Percentiles rank a stretch among this genome's conserved stretches.
These are phyloP conservation scores for Iguana delicatissima DNA, from an alignment of 2,797 vertebrate genomes.

Conservation along the genomic window DNA sequence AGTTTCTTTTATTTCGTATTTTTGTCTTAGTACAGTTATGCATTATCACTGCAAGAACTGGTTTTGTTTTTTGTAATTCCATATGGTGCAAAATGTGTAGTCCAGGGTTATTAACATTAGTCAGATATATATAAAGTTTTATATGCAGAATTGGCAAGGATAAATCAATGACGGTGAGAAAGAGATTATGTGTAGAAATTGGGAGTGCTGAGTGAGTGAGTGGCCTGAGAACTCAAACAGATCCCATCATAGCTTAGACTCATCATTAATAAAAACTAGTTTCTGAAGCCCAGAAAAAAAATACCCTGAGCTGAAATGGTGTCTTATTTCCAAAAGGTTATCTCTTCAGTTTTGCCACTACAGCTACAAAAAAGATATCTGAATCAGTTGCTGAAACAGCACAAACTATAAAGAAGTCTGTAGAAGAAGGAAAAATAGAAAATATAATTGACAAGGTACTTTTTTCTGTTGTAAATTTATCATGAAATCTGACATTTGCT, in stretches of 20 bases:
- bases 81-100: not conserved
- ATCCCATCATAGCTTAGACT: not conserved
- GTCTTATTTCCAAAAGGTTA: conserved; percentile 82
- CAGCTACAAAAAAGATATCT: conserved; percentile 93
- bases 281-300: conserved; percentile 3
- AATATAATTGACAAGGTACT: conserved; percentile 94
- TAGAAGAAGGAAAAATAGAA: conserved; percentile 96
- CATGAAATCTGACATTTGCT: conserved; percentile 32
- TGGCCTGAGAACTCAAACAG: not conserved
- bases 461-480: conserved; percentile 29
- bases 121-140: not conserved
- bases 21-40: not conserved
- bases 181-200: not conserved
- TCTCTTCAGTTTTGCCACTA: conserved; percentile 93
- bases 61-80: not conserved
- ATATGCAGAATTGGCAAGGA: not conserved
- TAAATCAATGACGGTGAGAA: not conserved
- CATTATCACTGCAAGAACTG: not conserved
- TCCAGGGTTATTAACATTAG: not conserved
- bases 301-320: conserved; percentile 17
- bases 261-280: not conserved
- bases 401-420: conserved; percentile 95
- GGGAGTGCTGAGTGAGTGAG: not conserved
- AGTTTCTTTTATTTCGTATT: not conserved
- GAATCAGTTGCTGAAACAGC: conserved; percentile 94